phyloP scores from a whole-genome alignment of 2,797 vertebrate genomes.

The Botia kubotai region DNA sequence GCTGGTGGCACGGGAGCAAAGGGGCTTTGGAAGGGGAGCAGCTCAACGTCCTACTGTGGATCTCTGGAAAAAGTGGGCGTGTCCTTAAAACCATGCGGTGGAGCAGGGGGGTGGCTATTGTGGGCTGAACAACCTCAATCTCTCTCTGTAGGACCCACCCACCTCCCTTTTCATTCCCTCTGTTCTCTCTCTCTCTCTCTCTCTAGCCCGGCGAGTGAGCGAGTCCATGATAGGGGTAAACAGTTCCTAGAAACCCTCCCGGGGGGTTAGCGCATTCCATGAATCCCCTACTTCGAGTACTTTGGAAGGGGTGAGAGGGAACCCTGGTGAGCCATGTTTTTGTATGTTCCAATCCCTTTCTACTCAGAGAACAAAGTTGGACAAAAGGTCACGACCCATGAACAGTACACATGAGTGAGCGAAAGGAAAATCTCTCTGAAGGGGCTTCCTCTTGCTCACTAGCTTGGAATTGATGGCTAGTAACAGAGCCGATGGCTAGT shows the following conservation, averaged over 20 bases:
- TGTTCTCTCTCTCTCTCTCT: not conserved
- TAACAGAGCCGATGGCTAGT: not conserved
- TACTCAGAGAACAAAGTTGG: slow-evolving; percentile 49
- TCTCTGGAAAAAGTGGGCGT: slow-evolving; percentile 49
- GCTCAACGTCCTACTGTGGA: slow-evolving; percentile 44
- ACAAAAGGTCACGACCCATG: slow-evolving; percentile 56
- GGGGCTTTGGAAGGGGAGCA: slow-evolving; percentile 56
- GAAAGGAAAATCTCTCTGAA: slow-evolving; percentile 67
- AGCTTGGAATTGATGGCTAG: slow-evolving; percentile 2
- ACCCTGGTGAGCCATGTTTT: slow-evolving; percentile 26
- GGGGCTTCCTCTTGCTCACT: slow-evolving; percentile 30
- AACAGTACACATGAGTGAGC: slow-evolving; percentile 65
- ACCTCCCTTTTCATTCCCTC: not conserved
- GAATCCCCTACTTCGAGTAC: slow-evolving; percentile 59
- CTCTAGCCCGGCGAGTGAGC: slow-evolving; percentile 14
- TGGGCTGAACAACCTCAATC: slow-evolving; percentile 45
- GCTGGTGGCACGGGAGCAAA: slow-evolving; percentile 14
- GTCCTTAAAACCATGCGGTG: slow-evolving; percentile 19
- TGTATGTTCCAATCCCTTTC: slow-evolving; percentile 55
- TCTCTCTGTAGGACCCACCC: slow-evolving; percentile 10
- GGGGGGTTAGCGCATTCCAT: slow-evolving; percentile 63
- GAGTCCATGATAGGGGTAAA: slow-evolving; percentile 59
- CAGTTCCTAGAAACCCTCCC: slow-evolving; percentile 69
- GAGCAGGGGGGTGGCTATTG: slow-evolving; percentile 7
- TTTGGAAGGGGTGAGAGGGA: slow-evolving; percentile 33